phyloP scores from a whole-genome alignment of 2,113 vertebrate genomes.

The Corythornis cristatus region DNA sequence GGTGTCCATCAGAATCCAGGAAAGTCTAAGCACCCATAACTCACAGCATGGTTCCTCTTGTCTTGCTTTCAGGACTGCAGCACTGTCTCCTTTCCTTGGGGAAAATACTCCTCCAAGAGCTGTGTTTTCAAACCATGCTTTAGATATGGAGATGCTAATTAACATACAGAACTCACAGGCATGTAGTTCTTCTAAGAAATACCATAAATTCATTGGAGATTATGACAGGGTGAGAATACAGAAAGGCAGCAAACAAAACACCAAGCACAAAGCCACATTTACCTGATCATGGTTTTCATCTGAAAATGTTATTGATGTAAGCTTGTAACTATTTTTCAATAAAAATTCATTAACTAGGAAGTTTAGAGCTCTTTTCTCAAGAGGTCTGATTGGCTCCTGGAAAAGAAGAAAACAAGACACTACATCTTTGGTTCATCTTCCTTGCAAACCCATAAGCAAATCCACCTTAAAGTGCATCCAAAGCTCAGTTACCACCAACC shows the following conservation, averaged over 20 bases:
- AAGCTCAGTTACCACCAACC: not conserved
- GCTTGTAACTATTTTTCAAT: conserved; percentile 97
- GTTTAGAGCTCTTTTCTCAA: conserved; percentile 99
- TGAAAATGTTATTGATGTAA: conserved; percentile 98
- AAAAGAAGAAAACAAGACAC: conserved; percentile 5
- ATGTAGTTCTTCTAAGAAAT: not conserved
- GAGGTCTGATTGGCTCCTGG: conserved; percentile 94
- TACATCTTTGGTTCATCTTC: not conserved
- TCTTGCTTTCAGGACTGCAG: not conserved
- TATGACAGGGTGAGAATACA: not conserved
- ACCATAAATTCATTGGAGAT: not conserved
- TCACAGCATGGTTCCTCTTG: not conserved
- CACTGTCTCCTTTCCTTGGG: not conserved
- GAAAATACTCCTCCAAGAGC: not conserved
- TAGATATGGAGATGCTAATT: not conserved
- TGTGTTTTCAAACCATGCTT: not conserved
- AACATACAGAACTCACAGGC: not conserved
- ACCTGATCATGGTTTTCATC: conserved; percentile 99
- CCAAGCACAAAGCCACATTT: not conserved
- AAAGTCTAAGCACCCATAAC: not conserved
- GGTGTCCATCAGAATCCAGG: not conserved
- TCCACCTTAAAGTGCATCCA: not conserved
- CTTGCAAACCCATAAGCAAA: not conserved
- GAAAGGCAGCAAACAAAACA: not conserved
- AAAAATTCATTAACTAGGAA: conserved; percentile 99